These are phyloP conservation scores for Zapornia atra DNA, from an alignment of 2,113 vertebrate species.

Conservation along the genomic window DNA sequence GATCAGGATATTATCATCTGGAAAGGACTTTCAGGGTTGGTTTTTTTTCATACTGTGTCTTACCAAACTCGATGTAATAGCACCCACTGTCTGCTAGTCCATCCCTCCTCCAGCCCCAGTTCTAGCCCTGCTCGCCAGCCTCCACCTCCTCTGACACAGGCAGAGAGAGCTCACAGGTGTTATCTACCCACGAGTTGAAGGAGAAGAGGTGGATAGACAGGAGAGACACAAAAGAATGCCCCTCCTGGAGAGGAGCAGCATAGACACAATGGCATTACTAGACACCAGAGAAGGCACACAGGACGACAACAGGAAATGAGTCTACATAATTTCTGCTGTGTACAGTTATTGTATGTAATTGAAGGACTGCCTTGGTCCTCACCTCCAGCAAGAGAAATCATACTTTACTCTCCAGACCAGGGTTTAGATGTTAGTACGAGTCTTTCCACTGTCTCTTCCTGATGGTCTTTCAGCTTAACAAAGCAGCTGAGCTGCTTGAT, in stretches of 20 bases:
- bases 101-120: not conserved
- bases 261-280: fast-evolving
- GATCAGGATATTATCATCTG: not conserved
- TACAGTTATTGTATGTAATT: not conserved
- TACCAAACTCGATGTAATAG: not conserved
- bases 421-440: not conserved
- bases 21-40: not conserved
- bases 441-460: not conserved
- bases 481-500: not conserved
- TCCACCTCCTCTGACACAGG: not conserved
- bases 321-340: not conserved
- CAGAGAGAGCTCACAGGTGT: not conserved
- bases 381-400: not conserved
- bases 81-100: not conserved
- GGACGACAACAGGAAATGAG: not conserved
- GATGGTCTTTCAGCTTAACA: not conserved
- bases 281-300: not conserved
- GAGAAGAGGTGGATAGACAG: not conserved
- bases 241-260: not conserved
- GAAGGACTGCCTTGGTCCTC: not conserved
- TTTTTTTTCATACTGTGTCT: not conserved
- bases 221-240: not conserved
- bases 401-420: not conserved
- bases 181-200: fast-evolving
- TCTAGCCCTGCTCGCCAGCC: not conserved